Conservation (phyloP, 2,888 invertebrate genomes). For the Nomada goodeniana region DNA sequence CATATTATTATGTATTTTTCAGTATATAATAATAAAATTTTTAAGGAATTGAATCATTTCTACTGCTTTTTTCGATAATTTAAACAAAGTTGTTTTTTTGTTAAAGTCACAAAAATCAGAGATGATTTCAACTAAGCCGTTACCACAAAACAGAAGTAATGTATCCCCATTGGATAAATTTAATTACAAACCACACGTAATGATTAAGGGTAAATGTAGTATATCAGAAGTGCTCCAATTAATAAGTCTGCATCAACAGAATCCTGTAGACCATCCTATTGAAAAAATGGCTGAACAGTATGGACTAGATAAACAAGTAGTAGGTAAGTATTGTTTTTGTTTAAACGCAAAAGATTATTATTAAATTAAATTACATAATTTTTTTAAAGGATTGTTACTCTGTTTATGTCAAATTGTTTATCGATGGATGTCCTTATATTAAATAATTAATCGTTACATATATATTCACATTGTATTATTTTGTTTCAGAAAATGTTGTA, state of each 20-base stretch:
- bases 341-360: neutral
- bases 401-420: neutral
- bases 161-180: constrained; percentile 86
- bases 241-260: constrained; percentile 87
- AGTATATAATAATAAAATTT: neutral
- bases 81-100: neutral
- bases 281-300: constrained; percentile 89
- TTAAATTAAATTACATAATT: neutral
- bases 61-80: neutral
- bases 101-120: neutral
- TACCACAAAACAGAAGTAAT: constrained; percentile 86
- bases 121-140: constrained; percentile 82
- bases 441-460: neutral
- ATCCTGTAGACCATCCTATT: constrained; percentile 87
- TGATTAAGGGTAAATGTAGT: constrained; percentile 88
- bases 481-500: constrained; percentile 55
- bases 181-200: constrained; percentile 88
- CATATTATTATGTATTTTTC: neutral
- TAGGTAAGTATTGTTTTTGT: constrained; percentile 84
- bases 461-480: neutral
- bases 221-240: constrained; percentile 88
- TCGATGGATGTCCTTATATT: neutral
- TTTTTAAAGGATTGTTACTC: neutral
- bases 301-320: constrained; percentile 87
- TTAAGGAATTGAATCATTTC: neutral